These are phyloP conservation scores for Leguminivora glycinivorella DNA, from an alignment of 1,140 invertebrate species.

Conservation along the genomic window DNA sequence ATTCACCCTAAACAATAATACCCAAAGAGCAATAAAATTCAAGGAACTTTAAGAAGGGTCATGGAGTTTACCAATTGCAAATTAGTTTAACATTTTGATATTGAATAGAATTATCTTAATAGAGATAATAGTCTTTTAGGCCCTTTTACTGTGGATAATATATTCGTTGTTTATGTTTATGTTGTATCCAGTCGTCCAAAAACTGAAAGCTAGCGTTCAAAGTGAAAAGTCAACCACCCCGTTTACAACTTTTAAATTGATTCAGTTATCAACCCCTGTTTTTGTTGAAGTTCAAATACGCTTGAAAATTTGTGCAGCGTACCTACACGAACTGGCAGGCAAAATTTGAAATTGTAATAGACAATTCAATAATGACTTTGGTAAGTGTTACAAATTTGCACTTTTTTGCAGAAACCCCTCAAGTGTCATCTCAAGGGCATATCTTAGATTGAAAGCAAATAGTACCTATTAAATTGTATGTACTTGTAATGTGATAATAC, in stretches of 20 bases:
- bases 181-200: neutral
- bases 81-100: neutral
- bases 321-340: neutral
- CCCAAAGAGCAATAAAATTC: slow-evolving; percentile 2
- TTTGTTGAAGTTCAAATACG: neutral
- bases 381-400: no score
- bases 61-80: slow-evolving; percentile 1
- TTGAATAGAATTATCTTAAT: neutral
- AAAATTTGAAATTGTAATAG: neutral
- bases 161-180: neutral
- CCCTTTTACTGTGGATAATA: neutral
- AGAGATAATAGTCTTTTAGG: neutral
- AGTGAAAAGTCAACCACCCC: slow-evolving; percentile 14
- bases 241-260: slow-evolving; percentile 15
- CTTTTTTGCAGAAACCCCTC: no score
- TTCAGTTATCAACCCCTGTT: slow-evolving; percentile 1
- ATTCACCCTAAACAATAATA: slow-evolving; percentile 10
- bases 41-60: neutral
- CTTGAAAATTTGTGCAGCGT: neutral
- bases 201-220: slow-evolving; percentile 1
- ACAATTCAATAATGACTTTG: neutral
- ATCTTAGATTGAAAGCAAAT: no score
- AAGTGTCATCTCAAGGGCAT: no score
- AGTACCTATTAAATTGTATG: no score
- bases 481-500: no score